Evolutionary conservation across 1,140 invertebrate species (phyloP).

Genomic region (Apis florea): DNA sequence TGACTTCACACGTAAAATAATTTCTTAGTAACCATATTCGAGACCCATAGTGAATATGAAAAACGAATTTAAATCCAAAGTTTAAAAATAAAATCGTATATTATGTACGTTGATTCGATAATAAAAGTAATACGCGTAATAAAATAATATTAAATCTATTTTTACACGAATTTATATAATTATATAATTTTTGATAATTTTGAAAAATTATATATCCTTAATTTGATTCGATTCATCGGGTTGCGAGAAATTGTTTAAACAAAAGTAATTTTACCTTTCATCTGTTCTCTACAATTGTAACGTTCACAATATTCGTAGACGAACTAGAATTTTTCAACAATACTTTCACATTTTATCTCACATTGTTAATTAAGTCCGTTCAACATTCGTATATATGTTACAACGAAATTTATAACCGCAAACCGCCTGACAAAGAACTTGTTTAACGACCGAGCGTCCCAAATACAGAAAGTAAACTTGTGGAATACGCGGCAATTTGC

Average conservation of each 20-base stretch:
- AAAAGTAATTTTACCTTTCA: neutral
- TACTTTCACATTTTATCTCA: neutral
- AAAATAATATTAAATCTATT: too few species aligned
- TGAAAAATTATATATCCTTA: too few species aligned
- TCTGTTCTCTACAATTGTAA: neutral
- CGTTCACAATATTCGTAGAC: neutral
- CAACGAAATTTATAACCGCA: neutral
- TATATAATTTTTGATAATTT: too few species aligned
- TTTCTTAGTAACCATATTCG: conserved; percentile 20
- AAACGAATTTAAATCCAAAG: neutral
- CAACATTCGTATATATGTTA: neutral
- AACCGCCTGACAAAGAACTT: neutral
- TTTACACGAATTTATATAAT: neutral
- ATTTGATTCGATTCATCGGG: neutral
- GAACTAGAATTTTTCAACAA: too few species aligned
- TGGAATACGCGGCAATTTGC: neutral
- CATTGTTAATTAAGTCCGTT: neutral
- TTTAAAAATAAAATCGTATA: too few species aligned
- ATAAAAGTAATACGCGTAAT: neutral
- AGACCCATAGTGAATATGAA: neutral
- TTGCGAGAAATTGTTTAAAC: neutral
- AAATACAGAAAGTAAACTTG: neutral
- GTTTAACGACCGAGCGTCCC: neutral
- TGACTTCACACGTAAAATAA: neutral
- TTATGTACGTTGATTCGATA: too few species aligned